A percentile compares a stretch with the other conserved stretches of the same genome.
Evolutionary conservation across 1,140 invertebrate genomes (phyloP).

Genomic region (Triops longicaudatus): DNA sequence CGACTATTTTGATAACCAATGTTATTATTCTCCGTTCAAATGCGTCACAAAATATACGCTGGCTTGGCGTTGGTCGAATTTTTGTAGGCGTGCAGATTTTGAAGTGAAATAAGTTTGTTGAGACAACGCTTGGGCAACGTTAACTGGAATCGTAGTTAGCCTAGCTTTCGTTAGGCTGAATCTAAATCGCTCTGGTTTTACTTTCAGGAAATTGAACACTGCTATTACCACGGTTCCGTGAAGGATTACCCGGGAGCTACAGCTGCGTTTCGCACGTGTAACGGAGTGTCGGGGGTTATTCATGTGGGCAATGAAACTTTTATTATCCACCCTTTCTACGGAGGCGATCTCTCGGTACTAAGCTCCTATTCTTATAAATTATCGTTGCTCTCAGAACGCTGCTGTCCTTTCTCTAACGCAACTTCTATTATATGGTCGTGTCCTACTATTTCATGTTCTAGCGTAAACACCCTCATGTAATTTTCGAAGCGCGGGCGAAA

Average conservation of each 20-base stretch:
- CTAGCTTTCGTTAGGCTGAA: no score
- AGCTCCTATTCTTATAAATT: constrained; percentile 1
- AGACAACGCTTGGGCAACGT: no score
- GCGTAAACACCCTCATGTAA: constrained; percentile 92
- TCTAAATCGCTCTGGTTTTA: neutral
- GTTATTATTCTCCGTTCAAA: no score
- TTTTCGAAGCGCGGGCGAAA: constrained; percentile 82
- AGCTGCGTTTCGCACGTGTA: constrained; percentile 93
- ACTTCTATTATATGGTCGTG: neutral
- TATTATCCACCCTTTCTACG: constrained; percentile 92
- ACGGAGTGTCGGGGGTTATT: constrained; percentile 90
- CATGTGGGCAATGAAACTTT: constrained; percentile 95
- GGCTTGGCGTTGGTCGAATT: no score
- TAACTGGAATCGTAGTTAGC: no score
- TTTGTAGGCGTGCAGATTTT: no score
- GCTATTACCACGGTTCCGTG: constrained; percentile 90
- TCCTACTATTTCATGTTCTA: constrained; percentile 41
- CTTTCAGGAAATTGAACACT: constrained; percentile 83
- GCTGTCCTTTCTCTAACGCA: neutral
- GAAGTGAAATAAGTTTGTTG: no score
- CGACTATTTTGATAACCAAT: no score
- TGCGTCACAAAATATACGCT: no score
- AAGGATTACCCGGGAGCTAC: constrained; percentile 92
- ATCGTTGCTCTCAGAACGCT: neutral
- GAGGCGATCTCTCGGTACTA: constrained; percentile 88